A percentile compares a stretch with the other conserved stretches of the same genome.
These are phyloP conservation scores for Garra rufa DNA, from an alignment of 2,113 vertebrate species.

Conservation along the genomic window DNA sequence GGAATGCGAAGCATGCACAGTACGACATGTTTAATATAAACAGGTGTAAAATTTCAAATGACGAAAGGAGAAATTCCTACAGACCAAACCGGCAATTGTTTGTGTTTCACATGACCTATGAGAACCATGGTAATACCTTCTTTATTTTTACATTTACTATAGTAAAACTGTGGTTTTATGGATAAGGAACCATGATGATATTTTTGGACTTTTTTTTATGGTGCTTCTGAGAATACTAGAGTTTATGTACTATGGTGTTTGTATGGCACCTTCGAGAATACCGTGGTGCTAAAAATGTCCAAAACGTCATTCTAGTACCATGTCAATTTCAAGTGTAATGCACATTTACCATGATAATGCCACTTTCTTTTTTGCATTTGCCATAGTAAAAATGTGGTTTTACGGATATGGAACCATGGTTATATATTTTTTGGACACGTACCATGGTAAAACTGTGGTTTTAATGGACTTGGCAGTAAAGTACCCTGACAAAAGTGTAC, in stretches of 20 bases:
- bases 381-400: too few species aligned
- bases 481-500: too few species aligned
- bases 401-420: too few species aligned
- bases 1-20: constrained; percentile 13
- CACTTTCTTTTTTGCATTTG: too few species aligned
- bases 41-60: not conserved
- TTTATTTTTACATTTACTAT: not conserved
- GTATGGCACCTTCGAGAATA: not conserved
- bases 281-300: not conserved
- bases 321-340: not conserved
- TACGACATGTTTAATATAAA: not conserved
- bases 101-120: not conserved
- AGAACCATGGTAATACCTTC: not conserved
- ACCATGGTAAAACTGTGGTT: too few species aligned
- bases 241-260: not conserved
- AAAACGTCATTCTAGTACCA: not conserved
- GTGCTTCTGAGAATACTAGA: too few species aligned
- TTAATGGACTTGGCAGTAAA: too few species aligned
- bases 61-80: not conserved
- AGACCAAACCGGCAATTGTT: not conserved
- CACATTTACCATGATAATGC: not conserved
- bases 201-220: not conserved
- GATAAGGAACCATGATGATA: not conserved
- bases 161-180: not conserved
- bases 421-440: too few species aligned